Conservation (phyloP, 1,140 invertebrate species). For the Lycorma delicatula region DNA sequence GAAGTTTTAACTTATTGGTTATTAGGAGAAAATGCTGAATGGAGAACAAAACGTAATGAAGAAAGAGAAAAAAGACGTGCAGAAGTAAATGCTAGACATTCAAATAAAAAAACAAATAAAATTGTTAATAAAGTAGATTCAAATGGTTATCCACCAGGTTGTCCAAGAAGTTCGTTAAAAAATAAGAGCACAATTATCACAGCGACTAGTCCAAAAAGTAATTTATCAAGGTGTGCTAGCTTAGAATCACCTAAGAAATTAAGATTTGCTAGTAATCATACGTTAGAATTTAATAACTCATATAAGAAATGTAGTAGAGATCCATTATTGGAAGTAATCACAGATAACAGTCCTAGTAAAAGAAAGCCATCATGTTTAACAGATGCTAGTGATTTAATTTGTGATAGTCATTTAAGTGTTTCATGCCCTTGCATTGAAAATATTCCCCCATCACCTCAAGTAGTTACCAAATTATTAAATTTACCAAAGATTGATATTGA, state of each 20-base stretch:
- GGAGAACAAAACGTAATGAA: slow-evolving; percentile 43
- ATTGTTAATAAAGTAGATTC: neutral
- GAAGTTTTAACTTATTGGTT: slow-evolving; percentile 82
- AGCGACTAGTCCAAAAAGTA: neutral
- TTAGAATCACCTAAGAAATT: slow-evolving; percentile 71
- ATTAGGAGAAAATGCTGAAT: slow-evolving; percentile 57
- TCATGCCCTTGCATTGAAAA: slow-evolving; percentile 54
- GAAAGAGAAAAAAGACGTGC: slow-evolving; percentile 42
- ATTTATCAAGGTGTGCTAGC: slow-evolving; percentile 53
- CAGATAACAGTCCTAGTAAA: slow-evolving; percentile 43
- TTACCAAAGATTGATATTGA: neutral
- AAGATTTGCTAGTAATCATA: slow-evolving; percentile 61
- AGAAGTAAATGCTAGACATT: slow-evolving; percentile 4
- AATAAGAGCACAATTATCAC: slow-evolving; percentile 12
- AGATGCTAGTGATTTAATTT: slow-evolving; percentile 28
- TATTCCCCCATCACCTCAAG: slow-evolving; percentile 31
- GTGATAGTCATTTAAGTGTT: slow-evolving; percentile 41
- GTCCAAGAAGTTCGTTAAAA: slow-evolving; percentile 26
- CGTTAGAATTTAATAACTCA: slow-evolving; percentile 49
- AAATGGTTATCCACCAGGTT: slow-evolving; percentile 5
- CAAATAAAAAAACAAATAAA: neutral
- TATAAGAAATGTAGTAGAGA: slow-evolving; percentile 40
- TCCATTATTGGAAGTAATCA: slow-evolving; percentile 43
- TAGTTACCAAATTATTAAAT: neutral
- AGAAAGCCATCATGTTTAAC: slow-evolving; percentile 25